Base-by-base conservation (phyloP, 1,140 invertebrate species). In the Diachasma alloeum region DNA sequence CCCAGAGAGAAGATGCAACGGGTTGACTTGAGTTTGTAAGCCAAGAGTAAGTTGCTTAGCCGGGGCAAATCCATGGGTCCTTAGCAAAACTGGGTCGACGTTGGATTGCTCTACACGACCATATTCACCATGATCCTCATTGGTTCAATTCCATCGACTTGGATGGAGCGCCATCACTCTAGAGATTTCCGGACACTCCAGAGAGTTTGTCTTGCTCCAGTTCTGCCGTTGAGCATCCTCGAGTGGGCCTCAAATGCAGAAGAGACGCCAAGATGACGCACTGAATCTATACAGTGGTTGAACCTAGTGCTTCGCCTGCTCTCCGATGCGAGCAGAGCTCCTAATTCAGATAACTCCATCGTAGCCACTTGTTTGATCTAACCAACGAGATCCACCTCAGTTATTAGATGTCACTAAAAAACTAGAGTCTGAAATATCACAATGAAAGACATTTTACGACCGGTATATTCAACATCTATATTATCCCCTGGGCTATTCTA, bases 171-270 rank as follows among this genome's bases (percentile, higher is more conserved):
- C 36, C 68, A 36, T 70, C 67, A 2, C 68, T 37, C 66, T 44
- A 67, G 53, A 70, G 66, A 53, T 67, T 75, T 77, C 48, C 31
- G n/a, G 26, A 42, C 44, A 70, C 66, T 75, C 67, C 46, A 53
- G 74, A 31, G 75, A 81, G 78, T 81, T 82, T 81, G 80, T 84
- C 81, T 81, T 81, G 80, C 79, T 82, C 81, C 76, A 84, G 75
- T 84, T 82, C 67, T 76, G 72, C 72, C 69, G 72, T 78, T 69
- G 67, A 81, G 79, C 75, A 78, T 77, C 81, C 76, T 81, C 79
- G 78, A 74, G 69, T 74, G 46, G n/a, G 66, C 66, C 66, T 76
- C 71, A 71, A 77, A 46, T 77, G 59, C 63, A 36, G 46, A 17
- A 79, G 77, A 77, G 77, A 80, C 66, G 63, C 72, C 53, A 74